Percentiles rank a stretch among this genome's conserved stretches.
Evolutionary conservation across 2,113 vertebrate genomes (phyloP).

Genomic region (Chauna torquata): DNA sequence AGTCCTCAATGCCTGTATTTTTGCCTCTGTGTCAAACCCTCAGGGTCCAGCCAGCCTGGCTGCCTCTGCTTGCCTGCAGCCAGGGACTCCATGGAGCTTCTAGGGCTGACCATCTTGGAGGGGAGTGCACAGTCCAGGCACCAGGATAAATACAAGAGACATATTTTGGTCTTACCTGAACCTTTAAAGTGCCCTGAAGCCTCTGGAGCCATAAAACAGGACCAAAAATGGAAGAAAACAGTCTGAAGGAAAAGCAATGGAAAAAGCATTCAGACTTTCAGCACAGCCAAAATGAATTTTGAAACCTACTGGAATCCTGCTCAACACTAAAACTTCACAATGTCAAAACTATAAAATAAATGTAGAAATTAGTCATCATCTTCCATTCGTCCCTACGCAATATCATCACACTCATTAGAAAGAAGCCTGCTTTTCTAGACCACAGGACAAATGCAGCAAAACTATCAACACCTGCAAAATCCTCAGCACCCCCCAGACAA

Average conservation of each 20-base stretch:
- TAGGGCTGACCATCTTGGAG: neutral
- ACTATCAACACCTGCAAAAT: neutral
- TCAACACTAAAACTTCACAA: neutral
- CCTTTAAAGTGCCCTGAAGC: neutral
- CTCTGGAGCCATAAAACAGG: neutral
- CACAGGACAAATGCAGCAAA: neutral
- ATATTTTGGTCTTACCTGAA: neutral
- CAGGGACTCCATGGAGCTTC: neutral
- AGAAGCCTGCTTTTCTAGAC: neutral
- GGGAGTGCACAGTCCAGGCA: neutral
- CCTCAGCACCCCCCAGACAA: neutral
- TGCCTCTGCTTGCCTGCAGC: too few relatives aligned
- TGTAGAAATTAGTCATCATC: neutral
- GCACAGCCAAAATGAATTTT: neutral
- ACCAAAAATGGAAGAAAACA: neutral
- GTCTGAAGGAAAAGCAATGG: neutral
- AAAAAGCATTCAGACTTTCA: neutral
- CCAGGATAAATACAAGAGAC: neutral
- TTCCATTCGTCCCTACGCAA: neutral
- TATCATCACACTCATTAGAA: neutral
- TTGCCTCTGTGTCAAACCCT: too few relatives aligned
- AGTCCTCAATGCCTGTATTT: too few relatives aligned
- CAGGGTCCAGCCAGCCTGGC: too few relatives aligned
- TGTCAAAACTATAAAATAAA: neutral
- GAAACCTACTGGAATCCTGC: neutral